Base-by-base conservation (phyloP, 2,113 vertebrate species). In the Mionectes macconnelli region DNA sequence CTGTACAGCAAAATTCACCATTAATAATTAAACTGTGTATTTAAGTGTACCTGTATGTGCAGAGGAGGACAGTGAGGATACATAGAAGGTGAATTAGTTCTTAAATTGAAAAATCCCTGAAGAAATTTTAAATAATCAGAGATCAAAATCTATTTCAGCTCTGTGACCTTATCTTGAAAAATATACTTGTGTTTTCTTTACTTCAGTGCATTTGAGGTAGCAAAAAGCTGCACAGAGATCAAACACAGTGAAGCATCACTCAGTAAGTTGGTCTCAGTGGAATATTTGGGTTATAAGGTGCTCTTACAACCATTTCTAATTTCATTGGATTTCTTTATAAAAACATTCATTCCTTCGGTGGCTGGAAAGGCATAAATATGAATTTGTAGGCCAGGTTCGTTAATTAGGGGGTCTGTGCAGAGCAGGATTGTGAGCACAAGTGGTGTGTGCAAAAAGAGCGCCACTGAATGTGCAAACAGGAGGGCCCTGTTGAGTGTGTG, bases 201-300 rank as follows among this genome's bases (percentile, higher is more conserved):
- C 91, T 78, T 93, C 6, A 0, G 52, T 91, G 79, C 79, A 86
- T 95, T 72, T 85, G 94, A 92, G 63, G 52, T 79, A 87, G 62
- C 30, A 73, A 83, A 95, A 92, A 94, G 78, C 62, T 85, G 18
- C 47, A 80, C 39, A 78, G 74, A 93, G 77, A 92, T 95, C 87
- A 97, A 95, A 84, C 23, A 91, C 84, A 95, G 52, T 85, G 80
- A 95, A 84, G 42, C 56, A 96, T 96, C 87, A 92, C 75, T 97
- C 77, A 87, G 57, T 97, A 87, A 84, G 57, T 62, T 64, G 53
- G 10, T 79, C 77, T 86, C 85, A 27, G 45, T 66, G 75, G 91
- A 88, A 67, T 77, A 69, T 84, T 68, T 69, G 72, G 76, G 69
- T 93, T 96, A 90, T 89, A 94, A 97, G 69, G 50, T 82, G 44